Evolutionary conservation across 2,797 vertebrate species (phyloP).

Genomic region (Erithacus rubecula): DNA sequence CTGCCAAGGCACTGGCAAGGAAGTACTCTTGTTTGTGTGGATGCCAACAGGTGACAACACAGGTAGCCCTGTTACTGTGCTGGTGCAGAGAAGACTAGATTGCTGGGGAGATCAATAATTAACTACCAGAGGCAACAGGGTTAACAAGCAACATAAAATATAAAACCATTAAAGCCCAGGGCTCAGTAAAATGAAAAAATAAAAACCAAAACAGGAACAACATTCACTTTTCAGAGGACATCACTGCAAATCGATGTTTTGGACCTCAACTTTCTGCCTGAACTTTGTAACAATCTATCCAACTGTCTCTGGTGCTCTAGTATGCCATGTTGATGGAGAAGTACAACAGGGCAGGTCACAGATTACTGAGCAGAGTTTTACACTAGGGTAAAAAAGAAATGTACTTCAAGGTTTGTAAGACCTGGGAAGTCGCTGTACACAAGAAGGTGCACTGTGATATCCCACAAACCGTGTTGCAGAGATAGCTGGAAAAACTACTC

Average conservation of each 20-base stretch:
- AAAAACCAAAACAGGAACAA: neutral
- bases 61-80: neutral
- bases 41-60: neutral
- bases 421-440: neutral
- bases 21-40: neutral
- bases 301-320: neutral
- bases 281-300: neutral
- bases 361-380: neutral
- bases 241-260: neutral
- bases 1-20: neutral
- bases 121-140: neutral
- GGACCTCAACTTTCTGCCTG: neutral
- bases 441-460: neutral
- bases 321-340: neutral
- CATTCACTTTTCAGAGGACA: neutral
- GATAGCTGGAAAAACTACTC: neutral
- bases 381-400: neutral
- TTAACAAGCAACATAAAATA: neutral
- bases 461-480: neutral
- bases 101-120: neutral
- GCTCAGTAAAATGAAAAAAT: neutral
- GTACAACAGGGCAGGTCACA: neutral
- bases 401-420: neutral
- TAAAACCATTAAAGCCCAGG: neutral
- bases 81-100: neutral